Evolutionary conservation across 2,113 vertebrate species (phyloP), one percentile per base, ranked within the genome.

Genomic region (Cichladusa arquata): DNA sequence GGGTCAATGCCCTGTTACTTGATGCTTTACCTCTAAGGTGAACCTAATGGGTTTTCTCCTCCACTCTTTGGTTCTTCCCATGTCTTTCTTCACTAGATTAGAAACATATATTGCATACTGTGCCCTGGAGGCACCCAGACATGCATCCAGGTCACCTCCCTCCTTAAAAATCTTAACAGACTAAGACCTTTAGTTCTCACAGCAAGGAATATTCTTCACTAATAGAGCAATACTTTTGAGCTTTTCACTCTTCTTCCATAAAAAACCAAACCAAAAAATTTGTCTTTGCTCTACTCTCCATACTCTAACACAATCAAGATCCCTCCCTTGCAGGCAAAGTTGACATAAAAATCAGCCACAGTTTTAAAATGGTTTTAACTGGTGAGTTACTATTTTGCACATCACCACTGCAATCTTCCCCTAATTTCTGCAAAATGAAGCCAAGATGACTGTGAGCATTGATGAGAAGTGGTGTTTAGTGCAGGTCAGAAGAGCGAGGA

Each of bases 1-100:
- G 58, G 62, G 42, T 83, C 38, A 57, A 17, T 66, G 42, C 18
- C 24, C 79, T 47, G 26, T 73, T 73, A 90, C 67, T 92, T 1
- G 1, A 66, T 77, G 71, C 19, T 88, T 92, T 62, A 62, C 71
- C 60, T 88, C 64, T 38, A 33, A 74, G 64, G 69, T 88, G 77
- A 97, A 86, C 51, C 67, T 60, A 60, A 86, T 50, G 60, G 36
- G 36, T 57, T 96, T 96, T 86, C 54, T 88, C 54, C 65, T 90
- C 53, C 61, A 72, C 15, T 19, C 76, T 47, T 62, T 60, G 53
- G 38, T 60, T 88, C 76, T 86, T 94, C 79, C 64, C 74, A 40
- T 26, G 34, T 58, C 88, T 93, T 86, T 71, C 44, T 33, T 91
- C 65, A 60, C 73, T 40, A 81, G 51, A 93, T 88, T 84, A 91